These are phyloP conservation scores for Panonychus citri DNA, from an alignment of 1,140 invertebrate genomes.

Conservation along the genomic window DNA sequence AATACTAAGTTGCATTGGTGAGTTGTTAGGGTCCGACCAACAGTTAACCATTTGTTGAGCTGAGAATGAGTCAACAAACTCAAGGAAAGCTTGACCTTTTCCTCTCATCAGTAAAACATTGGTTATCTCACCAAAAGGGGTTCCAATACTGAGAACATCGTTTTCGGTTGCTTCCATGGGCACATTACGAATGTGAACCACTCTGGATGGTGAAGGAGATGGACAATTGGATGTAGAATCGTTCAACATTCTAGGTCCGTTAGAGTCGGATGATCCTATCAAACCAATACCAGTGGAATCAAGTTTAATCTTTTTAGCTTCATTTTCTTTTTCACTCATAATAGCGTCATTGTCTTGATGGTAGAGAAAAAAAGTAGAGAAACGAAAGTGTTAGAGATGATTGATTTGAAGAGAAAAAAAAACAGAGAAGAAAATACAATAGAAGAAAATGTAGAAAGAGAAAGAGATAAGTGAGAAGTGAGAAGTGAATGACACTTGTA, in stretches of 20 bases:
- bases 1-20: background rate
- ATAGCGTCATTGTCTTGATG: background rate
- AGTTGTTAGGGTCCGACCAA: conserved; percentile 21
- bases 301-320: background rate
- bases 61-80: conserved; percentile 78
- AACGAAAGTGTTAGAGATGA: too few relatives aligned
- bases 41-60: conserved; percentile 84
- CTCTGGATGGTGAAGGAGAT: conserved; percentile 40
- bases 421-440: too few relatives aligned
- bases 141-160: conserved; percentile 84
- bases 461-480: too few relatives aligned
- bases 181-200: conserved; percentile 94
- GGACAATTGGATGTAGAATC: too few relatives aligned
- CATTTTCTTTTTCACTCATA: background rate
- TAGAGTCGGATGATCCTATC: background rate
- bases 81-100: conserved; percentile 63
- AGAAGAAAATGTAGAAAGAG: too few relatives aligned
- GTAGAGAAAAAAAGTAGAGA: background rate
- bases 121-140: conserved; percentile 66
- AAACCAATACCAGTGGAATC: background rate
- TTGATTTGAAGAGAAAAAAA: too few relatives aligned
- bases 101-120: conserved; percentile 17
- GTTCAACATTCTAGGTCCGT: background rate
- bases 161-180: conserved; percentile 85
- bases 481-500: too few relatives aligned